Base-by-base conservation (phyloP, 1,140 invertebrate genomes). In the Aethina tumida region DNA sequence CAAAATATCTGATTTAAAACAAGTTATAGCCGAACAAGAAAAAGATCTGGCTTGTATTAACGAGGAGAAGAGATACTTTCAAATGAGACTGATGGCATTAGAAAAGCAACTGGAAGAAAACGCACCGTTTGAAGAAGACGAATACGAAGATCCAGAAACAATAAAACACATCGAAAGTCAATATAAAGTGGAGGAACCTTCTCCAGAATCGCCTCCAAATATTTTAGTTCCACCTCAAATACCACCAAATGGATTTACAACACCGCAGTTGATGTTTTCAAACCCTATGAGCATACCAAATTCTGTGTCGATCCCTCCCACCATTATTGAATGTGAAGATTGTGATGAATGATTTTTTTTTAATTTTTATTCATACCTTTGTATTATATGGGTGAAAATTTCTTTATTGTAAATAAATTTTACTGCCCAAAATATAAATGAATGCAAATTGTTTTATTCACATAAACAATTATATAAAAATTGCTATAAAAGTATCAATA, bases 21-120 rank as follows among this genome's bases (percentile, higher is more conserved):
- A 63, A 39, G 61, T 67, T 5, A 65, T 71, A 33, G 68, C 69
- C 5, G 67, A 70, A 27, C 69, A 71, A 49, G 70, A 73, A 45
- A 64, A 67, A 34, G 70, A 73, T 45, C 44, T 73, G 7, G 63
- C 64, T 10, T 57, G 63, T 14, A 55, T 74, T 5, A 73, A 69
- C 10, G 70, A 72, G 53, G 64, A 67, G 41, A 67, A 67, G 50
- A 47, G 58, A 3, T 62, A 59, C 35, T 62, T 57, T 30, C 60
- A 62, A 42, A 58, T 60, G 58, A 49, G 50, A 27, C 27, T 58
- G 17, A 57, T 62, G 45, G 49, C 41, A 22, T 28, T 58, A 14
- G 53, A 56, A 26, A 35, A 44, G 13, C 47, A 49, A 24, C 22
- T 52, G 12, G 50, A 56, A 21, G 45, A 40, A 0, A 45, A 46